Evolutionary conservation across 2,797 vertebrate species (phyloP).

Genomic region (Psittacula derbiana): DNA sequence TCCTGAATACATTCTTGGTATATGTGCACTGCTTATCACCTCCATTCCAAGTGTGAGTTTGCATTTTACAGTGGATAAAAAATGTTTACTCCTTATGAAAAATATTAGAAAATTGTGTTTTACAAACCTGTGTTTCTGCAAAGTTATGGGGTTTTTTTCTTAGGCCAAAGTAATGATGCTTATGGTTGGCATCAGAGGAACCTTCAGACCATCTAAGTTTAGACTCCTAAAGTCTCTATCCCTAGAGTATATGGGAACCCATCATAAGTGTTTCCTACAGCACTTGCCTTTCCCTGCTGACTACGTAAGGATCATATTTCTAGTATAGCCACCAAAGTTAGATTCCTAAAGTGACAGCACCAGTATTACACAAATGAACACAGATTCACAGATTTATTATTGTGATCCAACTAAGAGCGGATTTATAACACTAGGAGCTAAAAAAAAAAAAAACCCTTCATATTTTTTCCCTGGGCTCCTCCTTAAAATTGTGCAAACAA

Average conservation of each 20-base stretch:
- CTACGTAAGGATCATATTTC: not conserved
- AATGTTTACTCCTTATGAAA: not conserved
- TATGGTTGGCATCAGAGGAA: not conserved
- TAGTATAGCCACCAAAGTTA: not conserved
- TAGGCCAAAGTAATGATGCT: not conserved
- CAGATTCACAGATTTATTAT: not conserved
- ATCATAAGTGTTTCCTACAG: not conserved
- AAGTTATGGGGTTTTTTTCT: not conserved
- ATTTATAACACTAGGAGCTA: not conserved
- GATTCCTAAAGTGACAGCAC: not conserved
- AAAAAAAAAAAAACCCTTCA: fast-evolving
- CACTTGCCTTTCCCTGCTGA: not conserved
- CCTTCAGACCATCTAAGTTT: not conserved
- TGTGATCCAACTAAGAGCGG: not conserved
- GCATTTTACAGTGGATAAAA: not conserved
- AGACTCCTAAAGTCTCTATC: not conserved
- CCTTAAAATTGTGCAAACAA: not conserved
- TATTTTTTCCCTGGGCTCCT: not conserved
- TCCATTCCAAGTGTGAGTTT: not conserved
- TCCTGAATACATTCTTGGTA: not conserved
- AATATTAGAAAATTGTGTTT: not conserved
- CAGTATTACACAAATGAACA: not conserved
- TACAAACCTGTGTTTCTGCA: not conserved
- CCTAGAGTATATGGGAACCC: not conserved
- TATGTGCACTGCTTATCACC: not conserved